Evolutionary conservation across 2,113 vertebrate genomes (phyloP).

Genomic region (Girardinichthys multiradiatus): DNA sequence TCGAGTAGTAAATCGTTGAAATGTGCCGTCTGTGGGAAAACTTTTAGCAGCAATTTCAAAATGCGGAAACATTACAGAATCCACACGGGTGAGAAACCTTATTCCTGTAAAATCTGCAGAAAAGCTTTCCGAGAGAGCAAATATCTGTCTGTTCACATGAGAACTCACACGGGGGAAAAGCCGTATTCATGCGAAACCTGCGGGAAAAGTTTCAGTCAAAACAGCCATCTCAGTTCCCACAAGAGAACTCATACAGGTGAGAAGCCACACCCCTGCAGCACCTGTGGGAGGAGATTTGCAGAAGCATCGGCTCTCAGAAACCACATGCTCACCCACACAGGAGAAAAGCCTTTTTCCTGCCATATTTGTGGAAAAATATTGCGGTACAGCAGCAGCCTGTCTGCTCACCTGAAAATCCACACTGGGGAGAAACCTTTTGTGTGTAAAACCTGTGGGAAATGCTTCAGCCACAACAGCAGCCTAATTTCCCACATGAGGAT

Average conservation of each 20-base stretch:
- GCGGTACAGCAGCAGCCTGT: not conserved
- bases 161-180: slow-evolving; percentile 4
- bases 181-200: slow-evolving; percentile 1
- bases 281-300: not conserved
- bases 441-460: not conserved
- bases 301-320: not conserved
- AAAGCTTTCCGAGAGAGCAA: not conserved
- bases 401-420: not conserved
- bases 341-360: not conserved
- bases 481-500: not conserved
- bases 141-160: not conserved
- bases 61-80: not conserved
- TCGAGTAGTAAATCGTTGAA: not conserved
- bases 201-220: slow-evolving; percentile 4
- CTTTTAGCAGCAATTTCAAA: not conserved
- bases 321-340: not conserved
- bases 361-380: not conserved
- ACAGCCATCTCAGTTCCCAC: not conserved
- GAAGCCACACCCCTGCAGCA: not conserved
- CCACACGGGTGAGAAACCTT: not conserved
- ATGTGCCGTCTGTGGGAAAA: not conserved
- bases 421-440: not conserved
- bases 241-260: not conserved
- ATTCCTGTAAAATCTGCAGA: not conserved
- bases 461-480: not conserved